A percentile compares a stretch with the other conserved stretches of the same genome.
Conservation (phyloP, 2,888 invertebrate species). For the Margaritifera margaritifera region DNA sequence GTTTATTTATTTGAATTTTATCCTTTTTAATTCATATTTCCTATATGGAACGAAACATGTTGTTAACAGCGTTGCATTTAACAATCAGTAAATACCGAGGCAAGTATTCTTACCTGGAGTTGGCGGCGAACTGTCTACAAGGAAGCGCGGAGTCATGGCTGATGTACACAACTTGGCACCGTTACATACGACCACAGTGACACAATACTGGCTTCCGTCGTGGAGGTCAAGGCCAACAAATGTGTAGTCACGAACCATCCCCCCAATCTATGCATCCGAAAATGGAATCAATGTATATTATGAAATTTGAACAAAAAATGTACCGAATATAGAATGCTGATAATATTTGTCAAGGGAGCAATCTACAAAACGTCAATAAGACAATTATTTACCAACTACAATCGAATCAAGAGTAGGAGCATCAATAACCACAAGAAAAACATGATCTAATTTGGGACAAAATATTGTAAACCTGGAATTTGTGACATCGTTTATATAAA, state of each 20-base stretch:
- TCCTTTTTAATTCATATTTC: too few relatives aligned
- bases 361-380: too few relatives aligned
- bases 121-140: slow-evolving; percentile 34
- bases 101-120: slow-evolving; percentile 27
- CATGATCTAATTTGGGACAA: too few relatives aligned
- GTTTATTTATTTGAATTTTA: too few relatives aligned
- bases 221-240: slow-evolving; percentile 34
- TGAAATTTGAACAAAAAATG: neutral
- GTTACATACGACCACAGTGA: slow-evolving; percentile 32
- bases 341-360: neutral
- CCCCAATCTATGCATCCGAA: slow-evolving; percentile 24
- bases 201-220: slow-evolving; percentile 33
- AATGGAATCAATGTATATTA: neutral
- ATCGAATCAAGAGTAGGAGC: too few relatives aligned
- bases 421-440: too few relatives aligned
- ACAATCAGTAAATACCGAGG: too few relatives aligned
- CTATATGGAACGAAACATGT: too few relatives aligned
- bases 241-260: slow-evolving; percentile 32
- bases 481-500: too few relatives aligned
- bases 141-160: slow-evolving; percentile 15
- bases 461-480: too few relatives aligned
- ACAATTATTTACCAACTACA: too few relatives aligned
- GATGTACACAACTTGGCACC: slow-evolving; percentile 34
- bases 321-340: neutral
- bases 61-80: too few relatives aligned